A percentile compares a stretch with the other conserved stretches of the same genome.
Evolutionary conservation across 1,140 invertebrate genomes (phyloP).

Genomic region (Lepidurus apus): DNA sequence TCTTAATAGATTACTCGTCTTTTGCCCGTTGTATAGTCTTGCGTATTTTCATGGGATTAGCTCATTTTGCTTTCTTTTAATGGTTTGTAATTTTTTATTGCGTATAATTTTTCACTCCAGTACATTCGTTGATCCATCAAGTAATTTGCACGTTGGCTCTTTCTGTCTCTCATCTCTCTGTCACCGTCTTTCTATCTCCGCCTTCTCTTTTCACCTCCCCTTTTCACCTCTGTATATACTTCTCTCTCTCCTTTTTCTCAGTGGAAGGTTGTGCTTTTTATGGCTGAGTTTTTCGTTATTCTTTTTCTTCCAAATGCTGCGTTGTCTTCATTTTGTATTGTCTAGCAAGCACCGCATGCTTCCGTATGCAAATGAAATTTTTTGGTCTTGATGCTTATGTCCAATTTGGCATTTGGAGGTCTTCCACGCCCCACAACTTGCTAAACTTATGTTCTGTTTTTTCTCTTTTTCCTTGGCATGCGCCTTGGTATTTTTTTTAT

Average conservation of each 20-base stretch:
- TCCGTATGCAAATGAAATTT: conserved; percentile 27
- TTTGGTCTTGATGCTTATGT: background rate
- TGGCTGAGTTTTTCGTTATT: conserved; percentile 23
- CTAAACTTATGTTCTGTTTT: conserved; percentile 2
- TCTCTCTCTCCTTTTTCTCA: conserved; percentile 19
- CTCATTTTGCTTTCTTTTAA: background rate
- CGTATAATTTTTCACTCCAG: conserved; percentile 34
- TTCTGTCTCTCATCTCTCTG: background rate
- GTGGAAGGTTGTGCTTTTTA: conserved; percentile 30
- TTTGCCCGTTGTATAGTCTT: background rate
- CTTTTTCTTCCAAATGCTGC: conserved; percentile 25
- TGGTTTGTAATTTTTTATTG: background rate
- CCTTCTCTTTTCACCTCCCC: conserved; percentile 28
- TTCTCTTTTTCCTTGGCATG: conserved; percentile 3
- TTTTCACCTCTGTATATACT: conserved; percentile 26
- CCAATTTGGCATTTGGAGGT: conserved; percentile 13
- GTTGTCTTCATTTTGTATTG: conserved; percentile 22
- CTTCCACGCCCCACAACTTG: background rate
- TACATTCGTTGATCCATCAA: conserved; percentile 36
- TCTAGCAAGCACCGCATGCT: conserved; percentile 16
- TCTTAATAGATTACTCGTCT: conserved; percentile 34
- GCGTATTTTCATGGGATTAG: background rate
- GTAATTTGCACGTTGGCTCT: conserved; percentile 36
- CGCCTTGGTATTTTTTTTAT: conserved; percentile 23
- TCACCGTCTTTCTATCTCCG: conserved; percentile 7